Conservation (phyloP, 2,113 vertebrate genomes). For the Hemicordylus capensis region DNA sequence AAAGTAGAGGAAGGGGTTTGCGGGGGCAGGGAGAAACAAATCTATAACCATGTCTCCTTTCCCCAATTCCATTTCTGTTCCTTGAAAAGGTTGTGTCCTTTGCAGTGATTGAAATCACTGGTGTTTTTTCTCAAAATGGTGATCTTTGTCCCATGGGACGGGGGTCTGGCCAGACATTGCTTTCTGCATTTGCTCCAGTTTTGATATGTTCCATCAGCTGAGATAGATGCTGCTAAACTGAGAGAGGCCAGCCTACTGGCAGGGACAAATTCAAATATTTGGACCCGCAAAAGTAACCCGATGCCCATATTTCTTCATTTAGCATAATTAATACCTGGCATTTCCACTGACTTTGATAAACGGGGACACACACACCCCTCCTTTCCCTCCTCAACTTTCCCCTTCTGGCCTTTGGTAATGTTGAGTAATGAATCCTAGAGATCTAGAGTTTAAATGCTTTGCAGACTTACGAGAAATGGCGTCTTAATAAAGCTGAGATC, state of each 20-base stretch:
- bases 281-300: slow-evolving; percentile 71
- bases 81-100: slow-evolving; percentile 55
- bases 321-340: slow-evolving; percentile 84
- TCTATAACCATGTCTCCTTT: fast-evolving
- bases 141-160: slow-evolving; percentile 57
- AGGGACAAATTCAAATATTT: slow-evolving; percentile 71
- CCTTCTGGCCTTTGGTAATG: slow-evolving; percentile 56
- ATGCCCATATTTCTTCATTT: slow-evolving; percentile 86
- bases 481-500: slow-evolving; percentile 71
- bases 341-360: slow-evolving; percentile 82
- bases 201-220: slow-evolving; percentile 76
- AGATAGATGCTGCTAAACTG: slow-evolving; percentile 63
- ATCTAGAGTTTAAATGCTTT: slow-evolving; percentile 70
- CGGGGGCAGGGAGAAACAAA: neutral
- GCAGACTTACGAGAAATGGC: slow-evolving; percentile 76
- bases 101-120: slow-evolving; percentile 51
- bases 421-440: slow-evolving; percentile 65
- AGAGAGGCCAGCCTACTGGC: slow-evolving; percentile 72
- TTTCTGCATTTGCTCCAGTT: slow-evolving; percentile 67
- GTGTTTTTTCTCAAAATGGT: slow-evolving; percentile 42
- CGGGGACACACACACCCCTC: slow-evolving; percentile 27
- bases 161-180: slow-evolving; percentile 32
- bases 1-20: neutral
- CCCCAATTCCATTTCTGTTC: neutral
- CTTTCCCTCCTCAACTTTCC: slow-evolving; percentile 22